phyloP scores from a whole-genome alignment of 2,113 vertebrate species.

The Atractosteus spatula region DNA sequence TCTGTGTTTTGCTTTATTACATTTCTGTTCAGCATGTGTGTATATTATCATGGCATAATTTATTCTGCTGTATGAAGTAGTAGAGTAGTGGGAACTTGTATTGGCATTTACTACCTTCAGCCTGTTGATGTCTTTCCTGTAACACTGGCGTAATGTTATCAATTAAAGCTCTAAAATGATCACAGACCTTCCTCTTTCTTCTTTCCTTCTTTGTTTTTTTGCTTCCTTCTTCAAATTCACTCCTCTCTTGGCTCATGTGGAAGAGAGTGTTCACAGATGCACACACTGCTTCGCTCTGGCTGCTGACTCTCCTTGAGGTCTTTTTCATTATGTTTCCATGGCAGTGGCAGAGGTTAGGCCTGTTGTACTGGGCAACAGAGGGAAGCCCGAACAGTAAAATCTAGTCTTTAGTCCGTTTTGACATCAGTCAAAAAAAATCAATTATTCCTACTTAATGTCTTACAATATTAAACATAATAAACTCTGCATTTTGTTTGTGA shows the following conservation, averaged over 20 bases:
- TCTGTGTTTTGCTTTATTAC: conserved; percentile 79
- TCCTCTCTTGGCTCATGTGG: not conserved
- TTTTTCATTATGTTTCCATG: too few species aligned
- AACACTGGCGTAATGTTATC: conserved; percentile 99
- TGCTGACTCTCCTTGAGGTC: too few species aligned
- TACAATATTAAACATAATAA: too few species aligned
- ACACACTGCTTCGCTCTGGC: too few species aligned
- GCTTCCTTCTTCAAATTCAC: not conserved
- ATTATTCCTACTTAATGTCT: too few species aligned
- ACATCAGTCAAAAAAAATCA: too few species aligned
- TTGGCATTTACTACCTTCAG: conserved; percentile 97
- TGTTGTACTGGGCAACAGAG: too few species aligned
- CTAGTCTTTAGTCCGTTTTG: too few species aligned
- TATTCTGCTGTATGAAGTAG: conserved; percentile 99
- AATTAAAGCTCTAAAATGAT: conserved; percentile 84
- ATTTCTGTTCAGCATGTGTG: conserved; percentile 76
- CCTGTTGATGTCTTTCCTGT: conserved; percentile 98
- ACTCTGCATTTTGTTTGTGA: too few species aligned
- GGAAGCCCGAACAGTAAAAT: too few species aligned
- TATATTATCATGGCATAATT: conserved; percentile 98
- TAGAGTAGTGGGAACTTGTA: conserved; percentile 95
- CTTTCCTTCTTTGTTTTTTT: conserved; percentile 19
- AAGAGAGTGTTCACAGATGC: too few species aligned
- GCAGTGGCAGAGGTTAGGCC: too few species aligned
- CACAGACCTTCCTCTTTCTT: conserved; percentile 19